These are phyloP conservation scores for Phyllostomus hastatus DNA, from an alignment of 2,113 vertebrate species.

Conservation along the genomic window DNA sequence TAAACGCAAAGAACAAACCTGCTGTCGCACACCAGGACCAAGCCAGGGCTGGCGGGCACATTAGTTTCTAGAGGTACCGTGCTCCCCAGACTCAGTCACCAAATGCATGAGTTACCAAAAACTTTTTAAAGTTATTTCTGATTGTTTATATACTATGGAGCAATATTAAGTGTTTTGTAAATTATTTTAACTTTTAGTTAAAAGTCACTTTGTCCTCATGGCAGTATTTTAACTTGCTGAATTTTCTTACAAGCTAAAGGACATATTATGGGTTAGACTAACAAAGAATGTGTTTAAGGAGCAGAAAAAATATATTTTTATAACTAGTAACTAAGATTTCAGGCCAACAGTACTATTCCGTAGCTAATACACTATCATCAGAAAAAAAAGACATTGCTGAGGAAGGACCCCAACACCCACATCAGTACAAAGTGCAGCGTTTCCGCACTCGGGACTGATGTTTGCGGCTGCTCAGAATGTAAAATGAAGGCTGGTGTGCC, in stretches of 20 bases:
- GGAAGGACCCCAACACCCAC: background rate
- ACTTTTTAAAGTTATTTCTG: background rate
- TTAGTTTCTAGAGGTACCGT: background rate
- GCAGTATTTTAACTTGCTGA: background rate
- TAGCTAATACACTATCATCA: background rate
- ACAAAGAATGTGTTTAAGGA: background rate
- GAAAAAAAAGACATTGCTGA: background rate
- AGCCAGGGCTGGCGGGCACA: accelerated
- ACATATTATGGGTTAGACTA: background rate
- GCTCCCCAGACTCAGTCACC: background rate
- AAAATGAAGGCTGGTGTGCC: background rate
- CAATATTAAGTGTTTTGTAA: background rate
- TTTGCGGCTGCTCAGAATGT: background rate
- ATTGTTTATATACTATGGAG: background rate
- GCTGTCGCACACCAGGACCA: background rate
- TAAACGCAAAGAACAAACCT: background rate
- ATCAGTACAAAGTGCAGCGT: background rate
- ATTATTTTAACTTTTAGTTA: background rate
- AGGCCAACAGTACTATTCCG: background rate
- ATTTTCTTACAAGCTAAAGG: slow-evolving; percentile 19
- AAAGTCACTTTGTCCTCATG: background rate
- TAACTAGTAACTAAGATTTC: background rate
- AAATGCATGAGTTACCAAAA: background rate
- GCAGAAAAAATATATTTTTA: background rate
- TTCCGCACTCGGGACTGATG: too few relatives aligned